Evolutionary conservation across 2,797 vertebrate genomes (phyloP), one percentile per base, ranked within the genome.

Genomic region (Phyllotis vaccarum): DNA sequence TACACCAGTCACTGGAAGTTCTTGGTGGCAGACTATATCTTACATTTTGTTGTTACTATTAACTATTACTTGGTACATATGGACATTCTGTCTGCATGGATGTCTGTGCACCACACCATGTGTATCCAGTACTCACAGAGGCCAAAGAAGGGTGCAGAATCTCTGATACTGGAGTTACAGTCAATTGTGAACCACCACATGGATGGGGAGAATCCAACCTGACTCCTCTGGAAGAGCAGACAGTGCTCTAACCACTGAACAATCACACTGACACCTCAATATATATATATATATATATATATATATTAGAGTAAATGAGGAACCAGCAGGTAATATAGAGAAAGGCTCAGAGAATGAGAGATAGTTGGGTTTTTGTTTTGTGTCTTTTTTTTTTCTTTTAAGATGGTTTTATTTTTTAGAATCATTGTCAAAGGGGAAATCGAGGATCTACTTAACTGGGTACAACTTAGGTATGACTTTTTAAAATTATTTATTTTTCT

Each of bases 401-500:
- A 54, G 52, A 75, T 72, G 37, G 27, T 86, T 78, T 91, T 74
- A 46, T n/a, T 34, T 83, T 89, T 91, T 70, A 88, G 80, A 31
- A 49, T 75, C n/a, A 34, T 54, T 79, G 52, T 92, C 89, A 81
- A 88, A 82, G 49, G 49, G 17, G 14, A 90, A 81, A 76, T 37
- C 74, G 0, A 83, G 37, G 3, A 21, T 22, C 16, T 81, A 31
- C 8, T 90, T 85, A 60, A 64, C 79, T n/a, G 31, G 8, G 31
- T 40, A 58, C 82, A 91, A 37, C 49, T 58, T 43, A 92, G 52
- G 40, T 83, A 24, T 52, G 66, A 72, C 24, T 85, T 78, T n/a
- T 3, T 2, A 76, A 95, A 95, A 82, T 31, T 43, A 86, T 56
- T 91, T 95, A 16, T 19, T 60, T 91, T 64, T 95, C 83, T 87